phyloP scores from a whole-genome alignment of 2,797 vertebrate genomes.

The Rhinogobio ventralis region DNA sequence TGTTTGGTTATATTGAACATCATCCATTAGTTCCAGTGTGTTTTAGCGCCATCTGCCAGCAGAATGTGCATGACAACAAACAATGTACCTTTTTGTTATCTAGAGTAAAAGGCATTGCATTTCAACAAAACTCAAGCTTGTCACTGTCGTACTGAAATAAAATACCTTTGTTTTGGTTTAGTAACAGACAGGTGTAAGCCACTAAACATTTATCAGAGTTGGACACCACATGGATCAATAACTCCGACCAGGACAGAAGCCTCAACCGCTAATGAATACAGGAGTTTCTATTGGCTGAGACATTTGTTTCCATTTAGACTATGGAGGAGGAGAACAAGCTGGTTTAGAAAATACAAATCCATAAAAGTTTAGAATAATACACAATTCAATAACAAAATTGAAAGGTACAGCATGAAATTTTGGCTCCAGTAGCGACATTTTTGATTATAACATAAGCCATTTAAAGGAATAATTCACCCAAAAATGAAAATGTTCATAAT shows the following conservation, averaged over 20 bases:
- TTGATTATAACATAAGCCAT: too few species aligned
- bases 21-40: constrained; percentile 54
- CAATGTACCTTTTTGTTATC: constrained; percentile 43
- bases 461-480: too few species aligned
- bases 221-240: constrained; percentile 57
- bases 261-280: constrained; percentile 57
- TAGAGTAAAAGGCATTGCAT: neutral
- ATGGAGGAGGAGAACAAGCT: neutral
- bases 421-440: neutral
- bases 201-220: constrained; percentile 47
- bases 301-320: neutral
- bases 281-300: constrained; percentile 6
- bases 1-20: neutral
- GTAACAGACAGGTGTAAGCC: constrained; percentile 26
- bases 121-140: neutral
- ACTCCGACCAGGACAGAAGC: constrained; percentile 43
- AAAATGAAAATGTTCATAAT: too few species aligned
- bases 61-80: constrained; percentile 24
- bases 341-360: neutral
- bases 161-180: constrained; percentile 2
- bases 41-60: constrained; percentile 76
- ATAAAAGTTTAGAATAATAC: neutral
- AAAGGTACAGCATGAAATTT: neutral
- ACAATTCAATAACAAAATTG: neutral
- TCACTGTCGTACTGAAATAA: neutral